phyloP scores from a whole-genome alignment of 1,140 invertebrate species.

The Cheumatopsyche charites region DNA sequence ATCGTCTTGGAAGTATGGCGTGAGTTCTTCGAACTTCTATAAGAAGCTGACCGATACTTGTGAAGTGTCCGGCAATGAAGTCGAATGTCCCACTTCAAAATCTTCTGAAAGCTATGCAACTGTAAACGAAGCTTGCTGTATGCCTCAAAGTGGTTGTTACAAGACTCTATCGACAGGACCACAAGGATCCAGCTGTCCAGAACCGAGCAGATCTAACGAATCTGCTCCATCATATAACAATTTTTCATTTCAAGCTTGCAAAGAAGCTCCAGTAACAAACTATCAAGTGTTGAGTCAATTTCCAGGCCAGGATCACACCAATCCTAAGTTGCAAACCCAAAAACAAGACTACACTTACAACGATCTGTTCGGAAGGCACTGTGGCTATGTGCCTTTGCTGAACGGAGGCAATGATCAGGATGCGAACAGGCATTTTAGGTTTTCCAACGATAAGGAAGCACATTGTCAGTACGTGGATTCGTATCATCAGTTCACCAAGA shows the following conservation, averaged over 20 bases:
- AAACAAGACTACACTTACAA: slow-evolving; percentile 11
- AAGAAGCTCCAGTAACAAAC: slow-evolving; percentile 2
- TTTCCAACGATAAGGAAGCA: slow-evolving; percentile 11
- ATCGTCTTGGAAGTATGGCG: slow-evolving; percentile 15
- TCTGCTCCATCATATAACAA: neutral
- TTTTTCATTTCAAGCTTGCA: slow-evolving; percentile 9
- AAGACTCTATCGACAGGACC: neutral
- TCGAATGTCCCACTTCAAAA: slow-evolving; percentile 4
- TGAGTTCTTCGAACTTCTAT: neutral
- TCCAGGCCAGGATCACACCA: neutral
- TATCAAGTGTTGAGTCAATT: slow-evolving; percentile 22
- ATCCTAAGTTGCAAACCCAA: slow-evolving; percentile 1
- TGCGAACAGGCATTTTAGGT: slow-evolving; percentile 19
- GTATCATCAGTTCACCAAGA: slow-evolving; percentile 3
- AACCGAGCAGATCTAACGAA: neutral
- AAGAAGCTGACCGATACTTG: neutral
- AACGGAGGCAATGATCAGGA: slow-evolving; percentile 4
- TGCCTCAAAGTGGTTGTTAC: slow-evolving; percentile 19
- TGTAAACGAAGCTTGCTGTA: slow-evolving; percentile 14
- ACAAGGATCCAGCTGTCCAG: neutral
- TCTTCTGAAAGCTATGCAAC: neutral
- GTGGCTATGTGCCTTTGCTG: slow-evolving; percentile 22
- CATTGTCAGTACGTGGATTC: slow-evolving; percentile 9
- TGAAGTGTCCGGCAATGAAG: slow-evolving; percentile 14
- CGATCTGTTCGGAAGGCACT: slow-evolving; percentile 30